Evolutionary conservation across 2,888 invertebrate species (phyloP), one percentile per base, ranked within the genome.

Genomic region (Griposia aprilina): DNA sequence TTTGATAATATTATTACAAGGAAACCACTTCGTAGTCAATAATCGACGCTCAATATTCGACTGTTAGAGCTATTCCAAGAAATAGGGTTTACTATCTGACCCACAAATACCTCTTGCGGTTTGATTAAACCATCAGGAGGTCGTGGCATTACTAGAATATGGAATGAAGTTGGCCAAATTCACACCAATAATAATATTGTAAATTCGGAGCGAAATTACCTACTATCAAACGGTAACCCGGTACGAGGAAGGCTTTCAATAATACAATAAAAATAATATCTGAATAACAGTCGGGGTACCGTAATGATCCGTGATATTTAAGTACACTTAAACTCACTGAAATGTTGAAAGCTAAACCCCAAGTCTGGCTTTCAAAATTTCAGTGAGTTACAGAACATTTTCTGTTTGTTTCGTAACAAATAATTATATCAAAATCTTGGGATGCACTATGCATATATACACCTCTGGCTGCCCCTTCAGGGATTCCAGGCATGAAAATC

Each of bases 121-220:
- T 50, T 30, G 23, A 26, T 50, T 17, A 45, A 66, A n/a, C 30
- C 26, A 45, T 60, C 59, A 52, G 59, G 30, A 45, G 15, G 13
- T 76, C 10, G 2, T 30, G 30, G 26, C 13, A 77, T 57, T 50
- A 41, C 45, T 59, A 20, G 41, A 57, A 74, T 50, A 65, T 48
- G 8, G 48, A 57, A 45, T 59, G 30, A 30, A 30, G 17, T 60
- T 59, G 13, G 20, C 52, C 10, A 26, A 60, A 52, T 50, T 2
- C 26, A 41, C 17, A 20, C 13, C 6, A 55, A n/a, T 30, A n/a
- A 41, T 65, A 65, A 45, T 11, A 26, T 45, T 55, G 10, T 8
- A 30, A 48, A 63, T n/a, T 26, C 15, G 13, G 30, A 20, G 6
- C 7, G 23, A 7, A 17, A n/a, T 8, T 10, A 10, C 17, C 23